Evolutionary conservation across 2,113 vertebrate genomes (phyloP), one percentile per base, ranked within the genome.

Genomic region (Oncorhynchus mykiss): DNA sequence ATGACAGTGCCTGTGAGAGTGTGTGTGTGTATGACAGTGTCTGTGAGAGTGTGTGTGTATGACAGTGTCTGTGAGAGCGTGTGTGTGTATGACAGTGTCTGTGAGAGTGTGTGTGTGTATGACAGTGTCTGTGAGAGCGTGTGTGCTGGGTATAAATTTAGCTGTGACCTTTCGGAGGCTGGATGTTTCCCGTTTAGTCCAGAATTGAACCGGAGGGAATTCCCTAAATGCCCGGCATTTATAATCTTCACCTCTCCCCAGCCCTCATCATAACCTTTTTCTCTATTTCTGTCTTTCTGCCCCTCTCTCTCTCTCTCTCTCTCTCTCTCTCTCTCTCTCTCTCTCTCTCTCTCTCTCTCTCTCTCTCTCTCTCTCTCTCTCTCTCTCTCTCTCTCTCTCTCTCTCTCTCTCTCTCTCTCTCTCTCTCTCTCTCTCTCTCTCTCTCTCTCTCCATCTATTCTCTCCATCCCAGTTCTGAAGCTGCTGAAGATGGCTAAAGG

Each of bases 101-200:
- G 25, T 27, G 5, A 7, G 34, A 39, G 6, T 0, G 34, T 39
- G 34, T 39, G 39, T 45, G 8, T 45, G 39, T 45, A 45, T 45
- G 39, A 2, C 8, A 2, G 9, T 11, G 39, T 45, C 39, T 45
- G 9, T 45, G 2, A 45, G 39, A 60, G 70, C 78, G 74, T 85
- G 70, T 81, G 5, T 59, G 31, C 1, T 34, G 66, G 12, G 34
- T 73, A 39, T 78, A 82, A 84, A 82, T 85, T 74, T 86, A 78
- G 71, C 74, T 73, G 14, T 85, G 85, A 88, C 84, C 82, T 91
- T 90, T 90, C 68, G 62, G 75, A 74, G 72, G 14, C 78, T 84
- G 79, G 74, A 81, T 78, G 75, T 85, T 85, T 82, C 45, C 75
- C 54, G 60, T 80, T 86, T 80, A 83, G 80, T 73, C 68, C 85